These are phyloP conservation scores for Conistra vaccinii DNA, from an alignment of 2,888 invertebrate genomes.

Conservation along the genomic window DNA sequence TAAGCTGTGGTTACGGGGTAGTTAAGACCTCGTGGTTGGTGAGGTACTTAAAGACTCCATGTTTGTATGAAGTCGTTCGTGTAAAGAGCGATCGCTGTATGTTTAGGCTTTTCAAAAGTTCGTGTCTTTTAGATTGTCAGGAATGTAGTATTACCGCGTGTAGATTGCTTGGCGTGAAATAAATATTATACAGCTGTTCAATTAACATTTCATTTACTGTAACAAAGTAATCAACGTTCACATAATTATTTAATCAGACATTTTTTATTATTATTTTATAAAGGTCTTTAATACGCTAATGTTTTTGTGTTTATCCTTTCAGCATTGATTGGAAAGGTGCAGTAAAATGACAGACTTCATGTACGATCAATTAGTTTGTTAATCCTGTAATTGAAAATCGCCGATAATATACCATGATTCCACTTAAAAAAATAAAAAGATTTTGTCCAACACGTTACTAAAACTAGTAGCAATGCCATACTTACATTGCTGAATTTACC, in stretches of 20 bases:
- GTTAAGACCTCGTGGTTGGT: conserved; percentile 11
- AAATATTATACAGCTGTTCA: not conserved
- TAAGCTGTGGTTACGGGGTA: conserved; percentile 30
- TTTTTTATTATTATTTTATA: not conserved
- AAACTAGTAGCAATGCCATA: not conserved
- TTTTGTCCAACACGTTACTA: not conserved
- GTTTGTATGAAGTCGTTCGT: conserved; percentile 18
- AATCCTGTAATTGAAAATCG: no score
- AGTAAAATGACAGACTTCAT: not conserved
- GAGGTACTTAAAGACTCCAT: conserved; percentile 3
- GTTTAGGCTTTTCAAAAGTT: conserved; percentile 10
- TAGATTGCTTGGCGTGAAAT: not conserved
- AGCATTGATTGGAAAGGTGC: not conserved
- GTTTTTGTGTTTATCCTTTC: not conserved
- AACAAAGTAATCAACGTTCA: not conserved
- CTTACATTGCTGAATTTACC: not conserved
- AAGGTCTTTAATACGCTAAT: not conserved
- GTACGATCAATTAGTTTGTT: not conserved
- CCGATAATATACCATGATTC: not conserved
- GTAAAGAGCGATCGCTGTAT: conserved; percentile 5
- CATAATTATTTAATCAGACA: not conserved
- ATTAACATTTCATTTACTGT: not conserved
- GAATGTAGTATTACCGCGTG: not conserved
- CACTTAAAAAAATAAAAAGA: not conserved
- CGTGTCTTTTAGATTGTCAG: conserved; percentile 7